A percentile compares a stretch with the other conserved stretches of the same genome.
phyloP scores from a whole-genome alignment of 2,113 vertebrate species.

The Chrysemys picta region DNA sequence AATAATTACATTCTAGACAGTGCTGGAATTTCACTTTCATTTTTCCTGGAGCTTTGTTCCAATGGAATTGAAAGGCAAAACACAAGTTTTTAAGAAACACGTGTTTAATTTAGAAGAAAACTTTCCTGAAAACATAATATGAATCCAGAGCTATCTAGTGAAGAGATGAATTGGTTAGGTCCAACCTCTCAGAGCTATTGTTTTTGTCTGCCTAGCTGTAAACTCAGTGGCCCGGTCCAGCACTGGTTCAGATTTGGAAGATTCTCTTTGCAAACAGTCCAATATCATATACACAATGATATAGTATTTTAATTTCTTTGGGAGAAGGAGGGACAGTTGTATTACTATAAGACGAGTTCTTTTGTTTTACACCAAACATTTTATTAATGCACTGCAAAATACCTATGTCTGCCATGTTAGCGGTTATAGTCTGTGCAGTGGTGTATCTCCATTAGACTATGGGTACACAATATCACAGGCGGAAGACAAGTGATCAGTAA shows the following conservation, averaged over 20 bases:
- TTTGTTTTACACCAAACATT: neutral
- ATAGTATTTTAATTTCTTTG: slow-evolving; percentile 18
- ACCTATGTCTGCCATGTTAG: neutral
- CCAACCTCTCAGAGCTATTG: neutral
- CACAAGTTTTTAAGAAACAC: neutral
- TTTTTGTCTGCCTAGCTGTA: neutral
- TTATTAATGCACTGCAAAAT: slow-evolving; percentile 44
- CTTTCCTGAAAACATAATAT: neutral
- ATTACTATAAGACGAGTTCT: slow-evolving; percentile 16
- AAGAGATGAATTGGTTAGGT: neutral
- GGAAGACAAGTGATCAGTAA: neutral
- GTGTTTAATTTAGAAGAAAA: neutral
- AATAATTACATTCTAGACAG: neutral
- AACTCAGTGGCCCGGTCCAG: neutral
- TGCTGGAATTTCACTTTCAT: neutral
- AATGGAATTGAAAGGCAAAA: neutral
- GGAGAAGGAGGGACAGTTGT: slow-evolving; percentile 27
- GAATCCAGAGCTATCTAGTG: neutral
- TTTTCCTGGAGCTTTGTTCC: neutral
- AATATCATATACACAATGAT: neutral
- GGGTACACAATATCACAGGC: neutral
- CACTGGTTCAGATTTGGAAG: neutral
- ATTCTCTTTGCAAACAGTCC: neutral
- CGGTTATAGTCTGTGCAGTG: neutral
- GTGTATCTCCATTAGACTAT: neutral